These are phyloP conservation scores for Anisognathus igniventris DNA, from an alignment of 2,797 vertebrate genomes.

Conservation along the genomic window DNA sequence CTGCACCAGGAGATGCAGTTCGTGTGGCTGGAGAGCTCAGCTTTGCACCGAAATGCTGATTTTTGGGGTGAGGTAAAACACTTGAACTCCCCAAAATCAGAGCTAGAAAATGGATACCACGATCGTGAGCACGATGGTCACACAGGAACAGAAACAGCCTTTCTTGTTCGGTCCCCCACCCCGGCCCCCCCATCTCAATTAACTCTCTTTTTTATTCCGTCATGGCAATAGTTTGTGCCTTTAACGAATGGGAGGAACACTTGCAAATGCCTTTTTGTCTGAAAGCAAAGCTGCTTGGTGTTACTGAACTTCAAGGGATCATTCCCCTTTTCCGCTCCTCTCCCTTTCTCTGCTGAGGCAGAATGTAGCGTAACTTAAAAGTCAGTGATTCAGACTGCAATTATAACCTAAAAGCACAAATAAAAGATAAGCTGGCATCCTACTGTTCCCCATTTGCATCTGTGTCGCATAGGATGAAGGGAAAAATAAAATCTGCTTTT, in stretches of 20 bases:
- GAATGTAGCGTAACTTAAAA: conserved; percentile 31
- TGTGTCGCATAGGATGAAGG: conserved; percentile 11
- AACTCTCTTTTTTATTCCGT: conserved; percentile 51
- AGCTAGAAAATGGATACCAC: background rate
- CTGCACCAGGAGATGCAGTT: fast-evolving
- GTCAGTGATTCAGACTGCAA: conserved; percentile 38
- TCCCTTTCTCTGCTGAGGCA: conserved; percentile 55
- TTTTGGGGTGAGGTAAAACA: background rate
- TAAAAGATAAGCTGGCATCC: conserved; percentile 37
- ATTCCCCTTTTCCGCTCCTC: conserved; percentile 3
- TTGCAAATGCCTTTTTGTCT: conserved; percentile 52
- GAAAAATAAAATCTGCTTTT: conserved; percentile 27
- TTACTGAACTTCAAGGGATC: conserved; percentile 52
- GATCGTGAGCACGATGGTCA: background rate
- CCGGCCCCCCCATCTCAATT: background rate
- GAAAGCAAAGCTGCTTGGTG: conserved; percentile 47
- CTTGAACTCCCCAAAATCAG: background rate
- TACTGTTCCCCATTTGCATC: conserved; percentile 26
- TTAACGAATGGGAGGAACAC: conserved; percentile 22
- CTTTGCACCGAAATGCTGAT: background rate
- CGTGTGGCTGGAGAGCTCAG: background rate
- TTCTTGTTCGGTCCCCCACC: background rate
- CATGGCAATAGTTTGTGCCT: conserved; percentile 45
- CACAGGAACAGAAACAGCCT: background rate
- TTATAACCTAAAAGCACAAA: conserved; percentile 52